Evolutionary conservation across 1,140 invertebrate genomes (phyloP), one percentile per base, ranked within the genome.

Genomic region (Drosophila punjabiensis): DNA sequence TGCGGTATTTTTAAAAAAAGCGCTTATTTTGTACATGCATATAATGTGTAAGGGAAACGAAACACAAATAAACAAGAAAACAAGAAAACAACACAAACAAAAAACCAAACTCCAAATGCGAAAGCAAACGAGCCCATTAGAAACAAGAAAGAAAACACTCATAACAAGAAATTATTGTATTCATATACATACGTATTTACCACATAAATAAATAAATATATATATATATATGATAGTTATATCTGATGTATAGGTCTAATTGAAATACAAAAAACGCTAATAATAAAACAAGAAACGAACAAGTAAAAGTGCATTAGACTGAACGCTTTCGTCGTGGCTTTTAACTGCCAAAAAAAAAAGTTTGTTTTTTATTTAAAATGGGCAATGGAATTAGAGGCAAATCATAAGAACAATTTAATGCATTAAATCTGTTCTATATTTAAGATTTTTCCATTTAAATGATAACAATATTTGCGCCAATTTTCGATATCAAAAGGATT

Each of bases 11-110:
- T 93, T 71, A 90, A 89, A 87, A 80, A 80, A 87, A 81, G 79
- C 90, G 92, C 92, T 92, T 93, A 93, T 93, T 92, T 93, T 93
- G 86, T 93, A 93, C 87, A 92, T 93, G 92, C 92, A 92, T 93
- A 81, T 93, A 92, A 86, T 86, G 55, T 89, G 74, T 92, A 91
- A 92, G 91, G 76, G 52, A 78, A 83, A 88, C 47, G 33, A 82
- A 48, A 79, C 53, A 81, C 70, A 76, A 76, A 65, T 63, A 68
- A 62, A 80, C 48, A 63, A 67, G 41, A 70, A 67, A 62, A 80
- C 48, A 63, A 67, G 41, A 70, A 67, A 74, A 59, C 47, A 70
- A 76, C 45, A 66, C 45, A 68, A 69, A 53, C 11, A 71, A 16
- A 58, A 63, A 52, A 62, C 18, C 37, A 41, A 62, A 55, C 32